Base-by-base conservation (phyloP, 2,888 invertebrate genomes). In the Plagodis dolabraria region DNA sequence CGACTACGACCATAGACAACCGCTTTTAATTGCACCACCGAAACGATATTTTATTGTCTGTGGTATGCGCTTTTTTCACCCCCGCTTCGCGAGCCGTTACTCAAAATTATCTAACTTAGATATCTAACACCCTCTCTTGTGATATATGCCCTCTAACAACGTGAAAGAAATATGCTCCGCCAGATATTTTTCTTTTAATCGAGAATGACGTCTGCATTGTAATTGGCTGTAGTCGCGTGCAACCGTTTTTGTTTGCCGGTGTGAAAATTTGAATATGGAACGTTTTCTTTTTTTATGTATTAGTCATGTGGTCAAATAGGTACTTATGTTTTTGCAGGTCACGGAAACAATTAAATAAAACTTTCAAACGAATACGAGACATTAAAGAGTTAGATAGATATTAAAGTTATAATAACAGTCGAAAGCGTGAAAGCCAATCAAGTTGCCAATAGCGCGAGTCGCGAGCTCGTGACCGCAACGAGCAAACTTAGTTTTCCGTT, bases 61-160 rank as follows among this genome's bases (percentile, higher is more conserved):
- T 76, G 72, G 77, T 75, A 74, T 85, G 84, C 85, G 82, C 74
- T 82, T 85, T 89, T 89, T 81, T 78, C 77, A 69, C 75, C 76
- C 72, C 75, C 74, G 74, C 81, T 70, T 67, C 72, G 75, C 71
- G 66, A 71, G 82, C 83, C 83, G 87, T 92, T 89, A 89, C 79
- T 92, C 91, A 91, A 89, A 91, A 89, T 91, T 84, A 92, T 92
- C 92, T 91, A 83, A 75, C 80, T 79, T 80, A 83, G 86, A 89
- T 90, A 91, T 91, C 92, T 83, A 80, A 78, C 75, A 67, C 76
- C 71, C 43, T 43, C 43, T 8, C 58, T 47, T 38, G 78, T 89
- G 89, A 89, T 88, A 82, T 83, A 90, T 85, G 78, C 78, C 75
- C 70, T 70, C 74, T 77, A 79, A 77, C 77, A 84, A 82, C 81